Conservation (phyloP, 2,113 vertebrate species). For the Chlorodrepanis virens region DNA sequence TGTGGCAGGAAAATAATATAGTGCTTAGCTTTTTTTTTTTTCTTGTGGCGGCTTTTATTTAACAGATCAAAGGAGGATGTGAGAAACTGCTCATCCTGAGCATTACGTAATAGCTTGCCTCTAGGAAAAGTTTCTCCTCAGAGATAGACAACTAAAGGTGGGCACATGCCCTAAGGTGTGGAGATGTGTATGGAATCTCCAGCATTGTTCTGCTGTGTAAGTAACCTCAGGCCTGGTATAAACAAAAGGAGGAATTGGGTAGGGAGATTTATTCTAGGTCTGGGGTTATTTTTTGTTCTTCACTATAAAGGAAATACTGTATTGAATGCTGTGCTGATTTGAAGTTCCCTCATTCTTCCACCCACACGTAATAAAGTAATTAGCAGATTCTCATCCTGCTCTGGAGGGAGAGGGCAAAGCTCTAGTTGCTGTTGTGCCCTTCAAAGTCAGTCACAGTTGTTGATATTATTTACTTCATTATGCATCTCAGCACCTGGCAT, state of each 20-base stretch:
- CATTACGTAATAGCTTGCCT: background rate
- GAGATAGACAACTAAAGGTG: background rate
- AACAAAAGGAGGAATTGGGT: background rate
- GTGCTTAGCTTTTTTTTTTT: background rate
- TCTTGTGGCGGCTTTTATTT: background rate
- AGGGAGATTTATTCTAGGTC: background rate
- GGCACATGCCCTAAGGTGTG: background rate
- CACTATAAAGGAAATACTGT: background rate
- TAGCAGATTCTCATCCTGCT: background rate
- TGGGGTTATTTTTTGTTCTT: background rate
- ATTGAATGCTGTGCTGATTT: background rate
- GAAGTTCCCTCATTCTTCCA: background rate
- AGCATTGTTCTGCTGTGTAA: background rate
- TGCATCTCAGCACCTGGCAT: background rate
- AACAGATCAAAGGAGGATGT: background rate
- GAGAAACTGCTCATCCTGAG: background rate
- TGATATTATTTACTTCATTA: background rate
- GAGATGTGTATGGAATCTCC: background rate
- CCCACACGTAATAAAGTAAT: slow-evolving; percentile 6
- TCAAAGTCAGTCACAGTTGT: background rate
- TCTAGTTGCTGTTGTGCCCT: background rate
- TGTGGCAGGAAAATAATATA: background rate
- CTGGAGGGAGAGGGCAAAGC: background rate
- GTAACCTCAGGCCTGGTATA: background rate
- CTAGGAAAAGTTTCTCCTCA: background rate